phyloP scores from a whole-genome alignment of 2,888 invertebrate genomes.

The Megalurothrips usitatus region DNA sequence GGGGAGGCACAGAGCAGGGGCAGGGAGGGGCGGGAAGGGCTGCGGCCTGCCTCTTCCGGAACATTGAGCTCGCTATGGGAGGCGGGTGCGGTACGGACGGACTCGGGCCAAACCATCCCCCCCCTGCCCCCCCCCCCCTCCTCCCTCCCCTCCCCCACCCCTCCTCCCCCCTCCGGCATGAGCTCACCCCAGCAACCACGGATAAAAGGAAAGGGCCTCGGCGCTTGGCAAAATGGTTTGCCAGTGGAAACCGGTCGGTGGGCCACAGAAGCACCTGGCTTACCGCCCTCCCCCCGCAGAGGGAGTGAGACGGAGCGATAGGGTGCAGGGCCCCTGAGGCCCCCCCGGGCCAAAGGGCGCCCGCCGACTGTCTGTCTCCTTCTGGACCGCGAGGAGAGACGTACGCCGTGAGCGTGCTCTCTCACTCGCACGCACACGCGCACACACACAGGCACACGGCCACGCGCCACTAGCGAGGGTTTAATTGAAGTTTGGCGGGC shows the following conservation, averaged over 20 bases:
- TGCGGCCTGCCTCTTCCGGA: slow-evolving; percentile 11
- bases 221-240: not conserved
- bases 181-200: slow-evolving; percentile 1
- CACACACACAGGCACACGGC: not conserved
- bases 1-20: not conserved
- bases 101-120: not conserved
- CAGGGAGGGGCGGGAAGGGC: not conserved
- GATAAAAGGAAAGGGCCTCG: slow-evolving; percentile 7
- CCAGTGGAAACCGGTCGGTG: not conserved
- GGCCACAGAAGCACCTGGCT: not conserved
- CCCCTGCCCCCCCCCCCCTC: not conserved
- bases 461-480: not conserved
- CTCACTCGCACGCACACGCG: not conserved
- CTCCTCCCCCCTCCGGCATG: not conserved
- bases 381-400: not conserved
- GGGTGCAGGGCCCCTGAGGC: not conserved
- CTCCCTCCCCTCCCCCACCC: not conserved
- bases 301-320: not conserved
- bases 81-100: not conserved
- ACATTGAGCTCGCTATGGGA: slow-evolving; percentile 1
- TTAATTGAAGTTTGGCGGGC: slow-evolving; percentile 4
- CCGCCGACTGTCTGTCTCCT: not conserved
- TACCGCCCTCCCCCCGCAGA: not conserved
- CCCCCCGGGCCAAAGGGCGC: not conserved
- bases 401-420: not conserved